phyloP scores from a whole-genome alignment of 2,888 invertebrate genomes.

The Nemurella pictetii region DNA sequence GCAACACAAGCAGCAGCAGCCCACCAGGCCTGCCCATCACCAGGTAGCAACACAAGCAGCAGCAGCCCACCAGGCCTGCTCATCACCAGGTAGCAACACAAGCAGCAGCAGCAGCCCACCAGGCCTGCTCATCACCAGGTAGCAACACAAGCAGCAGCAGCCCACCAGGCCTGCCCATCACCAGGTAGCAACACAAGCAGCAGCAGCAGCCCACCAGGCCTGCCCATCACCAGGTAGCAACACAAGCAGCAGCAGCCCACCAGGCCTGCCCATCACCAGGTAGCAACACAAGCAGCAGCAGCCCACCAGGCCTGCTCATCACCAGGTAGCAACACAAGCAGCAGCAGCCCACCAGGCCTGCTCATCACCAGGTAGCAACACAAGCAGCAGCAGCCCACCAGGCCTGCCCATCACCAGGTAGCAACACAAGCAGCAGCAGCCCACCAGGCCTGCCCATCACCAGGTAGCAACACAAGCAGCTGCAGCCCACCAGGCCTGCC shows the following conservation, averaged over 20 bases:
- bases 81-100: no score
- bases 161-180: no score
- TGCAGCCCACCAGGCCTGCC: constrained; percentile 51
- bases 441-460: no score
- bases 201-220: constrained; percentile 46
- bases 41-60: constrained; percentile 49
- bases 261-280: no score
- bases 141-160: constrained; percentile 28
- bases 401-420: constrained; percentile 60
- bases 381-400: neutral
- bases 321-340: constrained; percentile 52
- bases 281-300: no score
- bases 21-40: constrained; percentile 56
- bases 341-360: no score
- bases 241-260: neutral
- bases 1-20: no score
- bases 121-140: constrained; percentile 60
- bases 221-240: constrained; percentile 58
- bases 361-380: no score
- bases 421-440: neutral
- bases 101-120: neutral
- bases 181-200: no score
- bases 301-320: constrained; percentile 53
- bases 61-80: no score
- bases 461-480: no score